Evolutionary conservation across 2,797 vertebrate genomes (phyloP), one percentile per base, ranked within the genome.

Genomic region (Catamblyrhynchus diadema): DNA sequence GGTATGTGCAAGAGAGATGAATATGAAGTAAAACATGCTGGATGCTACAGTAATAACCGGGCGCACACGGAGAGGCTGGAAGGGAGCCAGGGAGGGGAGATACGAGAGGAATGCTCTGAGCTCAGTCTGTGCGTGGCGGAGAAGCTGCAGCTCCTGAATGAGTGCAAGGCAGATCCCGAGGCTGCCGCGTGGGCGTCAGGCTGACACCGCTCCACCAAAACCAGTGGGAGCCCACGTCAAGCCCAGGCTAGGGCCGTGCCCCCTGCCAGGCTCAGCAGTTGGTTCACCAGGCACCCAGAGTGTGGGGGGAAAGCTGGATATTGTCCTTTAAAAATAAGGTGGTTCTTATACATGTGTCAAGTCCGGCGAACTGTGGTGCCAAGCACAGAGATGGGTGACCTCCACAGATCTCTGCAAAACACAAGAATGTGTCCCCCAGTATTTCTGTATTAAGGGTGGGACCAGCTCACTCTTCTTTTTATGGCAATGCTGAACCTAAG

Each of bases 1-100:
- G 80, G 41, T 66, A 78, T 47, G 69, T 66, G 81, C 75, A 92
- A 87, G 90, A 77, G 90, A 93, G 92, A 95, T 72, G 87, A 81
- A 81, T 44, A 94, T 64, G 80, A 75, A 93, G 54, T 83, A 92
- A 95, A 96, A 93, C 62, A 93, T 3, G 53, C 86, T 93, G 90
- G 62, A 56, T 88, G 95, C 89, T 92, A 50, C 94, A 53, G 78
- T 85, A 93, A 91, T 93, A 94, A 94, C 78, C 14, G 12, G 88
- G 87, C 6, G 27, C 80, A 66, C 24, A 22, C 60, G 0, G 78
- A 50, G 75, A 72, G 81, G 79, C 91, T 97, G 94, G 93, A 92
- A 91, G 73, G 0, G 6, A 93, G 90, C 91, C 95, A 93, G 78
- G 66, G 69, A 88, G 72, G 81, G 89, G 85, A 91, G 78, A 66